A percentile compares a stretch with the other conserved stretches of the same genome.
Conservation (phyloP, 1,140 invertebrate species). For the Chelonus insularis region DNA sequence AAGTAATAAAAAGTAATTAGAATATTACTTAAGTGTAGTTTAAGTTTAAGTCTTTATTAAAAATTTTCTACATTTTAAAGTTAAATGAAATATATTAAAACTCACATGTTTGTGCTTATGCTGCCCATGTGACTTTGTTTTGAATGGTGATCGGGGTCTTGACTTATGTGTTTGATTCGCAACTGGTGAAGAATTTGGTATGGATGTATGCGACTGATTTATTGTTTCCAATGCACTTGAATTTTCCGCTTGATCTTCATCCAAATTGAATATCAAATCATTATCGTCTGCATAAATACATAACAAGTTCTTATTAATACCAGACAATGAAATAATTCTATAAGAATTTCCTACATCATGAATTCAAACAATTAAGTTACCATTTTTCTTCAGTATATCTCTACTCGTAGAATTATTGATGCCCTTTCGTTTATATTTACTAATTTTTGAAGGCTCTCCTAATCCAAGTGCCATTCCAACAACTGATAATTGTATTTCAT, state of each 20-base stretch:
- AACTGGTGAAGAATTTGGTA: slow-evolving; percentile 29
- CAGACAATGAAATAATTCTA: too few relatives aligned
- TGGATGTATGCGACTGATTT: slow-evolving; percentile 13
- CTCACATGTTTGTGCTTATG: slow-evolving; percentile 53
- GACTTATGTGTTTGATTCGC: slow-evolving; percentile 36
- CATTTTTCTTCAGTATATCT: slow-evolving; percentile 50
- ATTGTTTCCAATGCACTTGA: slow-evolving; percentile 8
- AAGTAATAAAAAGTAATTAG: slow-evolving; percentile 1
- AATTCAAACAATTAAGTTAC: too few relatives aligned
- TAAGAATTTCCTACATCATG: too few relatives aligned
- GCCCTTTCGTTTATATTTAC: slow-evolving; percentile 51
- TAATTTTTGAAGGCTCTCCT: slow-evolving; percentile 63
- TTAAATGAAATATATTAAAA: too few relatives aligned
- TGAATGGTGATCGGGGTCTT: slow-evolving; percentile 48
- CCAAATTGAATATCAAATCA: slow-evolving; percentile 73
- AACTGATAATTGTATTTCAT: slow-evolving; percentile 86
- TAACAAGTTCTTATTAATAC: too few relatives aligned
- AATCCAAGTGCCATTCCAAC: slow-evolving; percentile 75
- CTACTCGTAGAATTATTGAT: slow-evolving; percentile 47
- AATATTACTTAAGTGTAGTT: slow-evolving; percentile 6
- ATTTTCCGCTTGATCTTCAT: slow-evolving; percentile 64
- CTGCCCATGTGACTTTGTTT: slow-evolving; percentile 39
- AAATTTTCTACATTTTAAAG: too few relatives aligned
- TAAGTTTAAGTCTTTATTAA: too few relatives aligned
- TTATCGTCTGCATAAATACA: slow-evolving; percentile 44